Percentiles rank a stretch among this genome's conserved stretches.
phyloP scores from a whole-genome alignment of 1,140 invertebrate genomes.

The Trichogramma pretiosum region DNA sequence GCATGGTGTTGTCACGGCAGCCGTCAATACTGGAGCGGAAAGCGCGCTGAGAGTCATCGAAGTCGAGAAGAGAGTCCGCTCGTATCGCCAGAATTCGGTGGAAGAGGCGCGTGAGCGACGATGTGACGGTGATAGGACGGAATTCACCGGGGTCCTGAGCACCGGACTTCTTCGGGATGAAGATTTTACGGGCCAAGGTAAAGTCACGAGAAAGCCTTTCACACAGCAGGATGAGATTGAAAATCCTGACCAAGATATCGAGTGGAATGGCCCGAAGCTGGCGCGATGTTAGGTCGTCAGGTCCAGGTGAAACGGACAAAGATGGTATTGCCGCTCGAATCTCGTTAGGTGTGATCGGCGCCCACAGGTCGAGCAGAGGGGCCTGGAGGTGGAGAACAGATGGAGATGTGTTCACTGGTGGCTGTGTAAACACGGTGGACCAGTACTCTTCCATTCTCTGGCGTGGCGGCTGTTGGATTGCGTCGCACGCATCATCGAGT shows the following conservation, averaged over 20 bases:
- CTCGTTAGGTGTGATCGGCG: not conserved
- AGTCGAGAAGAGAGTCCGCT: not conserved
- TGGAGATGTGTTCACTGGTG: not conserved
- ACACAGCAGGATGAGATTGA: constrained; percentile 10
- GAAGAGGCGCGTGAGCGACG: constrained; percentile 15
- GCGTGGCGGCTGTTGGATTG: not conserved
- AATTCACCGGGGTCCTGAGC: constrained; percentile 10
- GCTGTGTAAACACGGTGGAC: not conserved
- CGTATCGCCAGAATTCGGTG: constrained; percentile 17
- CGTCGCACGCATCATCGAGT: not conserved
- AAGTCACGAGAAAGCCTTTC: constrained; percentile 1
- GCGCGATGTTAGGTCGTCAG: constrained; percentile 8
- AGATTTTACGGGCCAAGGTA: constrained; percentile 12
- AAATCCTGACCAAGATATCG: not conserved
- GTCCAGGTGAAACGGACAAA: constrained; percentile 3
- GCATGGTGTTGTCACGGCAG: not conserved
- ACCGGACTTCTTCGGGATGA: constrained; percentile 21
- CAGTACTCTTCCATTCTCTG: not conserved
- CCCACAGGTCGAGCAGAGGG: not conserved
- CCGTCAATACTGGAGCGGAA: constrained; percentile 17
- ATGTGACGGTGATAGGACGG: constrained; percentile 17
- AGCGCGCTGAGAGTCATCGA: constrained; percentile 14
- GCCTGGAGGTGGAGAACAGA: no score
- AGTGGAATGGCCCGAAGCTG: constrained; percentile 12
- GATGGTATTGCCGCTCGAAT: not conserved